Conservation (phyloP, 2,888 invertebrate species). For the Muschampia plurimacula region DNA sequence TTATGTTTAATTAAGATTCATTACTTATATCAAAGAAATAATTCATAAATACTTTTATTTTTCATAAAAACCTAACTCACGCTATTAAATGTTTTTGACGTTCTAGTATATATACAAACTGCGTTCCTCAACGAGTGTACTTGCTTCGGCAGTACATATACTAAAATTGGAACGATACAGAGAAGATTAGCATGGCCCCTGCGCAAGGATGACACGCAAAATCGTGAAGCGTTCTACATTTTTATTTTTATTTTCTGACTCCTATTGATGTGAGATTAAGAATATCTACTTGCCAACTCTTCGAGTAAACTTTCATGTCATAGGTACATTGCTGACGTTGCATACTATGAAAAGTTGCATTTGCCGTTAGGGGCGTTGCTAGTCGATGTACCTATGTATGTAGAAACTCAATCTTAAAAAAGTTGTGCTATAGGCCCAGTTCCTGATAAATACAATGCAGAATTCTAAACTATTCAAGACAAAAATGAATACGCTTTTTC, state of each 20-base stretch:
- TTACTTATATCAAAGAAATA: not conserved
- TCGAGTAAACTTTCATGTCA: too few species aligned
- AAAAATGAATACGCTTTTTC: too few species aligned
- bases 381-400: too few species aligned
- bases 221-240: constrained; percentile 74
- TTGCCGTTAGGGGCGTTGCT: too few species aligned
- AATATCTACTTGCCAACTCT: too few species aligned
- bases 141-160: constrained; percentile 74
- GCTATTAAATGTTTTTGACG: not conserved
- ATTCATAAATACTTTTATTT: not conserved
- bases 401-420: too few species aligned
- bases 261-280: too few species aligned
- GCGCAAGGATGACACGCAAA: constrained; percentile 76
- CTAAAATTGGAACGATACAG: constrained; percentile 74
- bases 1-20: not conserved
- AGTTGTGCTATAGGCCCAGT: too few species aligned
- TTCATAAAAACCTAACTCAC: not conserved
- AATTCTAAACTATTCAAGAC: too few species aligned
- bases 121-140: constrained; percentile 39
- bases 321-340: too few species aligned
- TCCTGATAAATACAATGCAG: too few species aligned
- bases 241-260: constrained; percentile 46
- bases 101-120: constrained; percentile 37
- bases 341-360: too few species aligned
- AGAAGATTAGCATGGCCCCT: constrained; percentile 76